Conservation (phyloP, 2,113 vertebrate genomes). For the Sphyrna mokarran region DNA sequence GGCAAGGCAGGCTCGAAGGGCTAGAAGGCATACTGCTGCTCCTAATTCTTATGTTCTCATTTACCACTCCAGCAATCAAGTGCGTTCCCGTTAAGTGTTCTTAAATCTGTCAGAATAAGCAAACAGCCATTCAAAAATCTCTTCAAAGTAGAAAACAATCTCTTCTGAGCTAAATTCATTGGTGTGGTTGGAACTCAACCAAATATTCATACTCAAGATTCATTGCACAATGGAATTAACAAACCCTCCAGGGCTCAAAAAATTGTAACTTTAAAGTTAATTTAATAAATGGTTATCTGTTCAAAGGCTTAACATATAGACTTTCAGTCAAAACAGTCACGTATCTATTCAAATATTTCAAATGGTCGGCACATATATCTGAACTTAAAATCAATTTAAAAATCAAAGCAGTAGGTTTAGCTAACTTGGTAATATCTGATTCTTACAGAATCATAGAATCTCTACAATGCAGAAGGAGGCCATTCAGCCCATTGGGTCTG, state of each 20-base stretch:
- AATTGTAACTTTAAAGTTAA: not conserved
- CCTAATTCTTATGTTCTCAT: too few species aligned
- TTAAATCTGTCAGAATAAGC: not conserved
- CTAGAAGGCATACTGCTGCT: too few species aligned
- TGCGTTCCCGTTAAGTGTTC: not conserved
- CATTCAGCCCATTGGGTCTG: too few species aligned
- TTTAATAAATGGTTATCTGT: not conserved
- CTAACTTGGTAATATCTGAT: not conserved
- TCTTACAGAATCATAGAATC: not conserved
- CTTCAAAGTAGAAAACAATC: not conserved
- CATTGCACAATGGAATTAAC: not conserved
- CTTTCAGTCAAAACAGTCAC: not conserved
- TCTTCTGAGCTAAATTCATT: not conserved
- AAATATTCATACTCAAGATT: not conserved
- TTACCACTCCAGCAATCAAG: not conserved
- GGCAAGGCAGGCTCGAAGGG: too few species aligned
- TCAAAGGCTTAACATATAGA: not conserved
- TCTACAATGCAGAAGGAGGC: too few species aligned
- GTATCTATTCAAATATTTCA: not conserved
- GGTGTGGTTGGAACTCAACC: not conserved
- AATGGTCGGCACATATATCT: not conserved
- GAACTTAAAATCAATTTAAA: not conserved
- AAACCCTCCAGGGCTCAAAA: not conserved
- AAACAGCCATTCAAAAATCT: not conserved
- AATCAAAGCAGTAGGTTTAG: not conserved